Conservation (phyloP, 2,888 invertebrate genomes). For the Griposia aprilina region DNA sequence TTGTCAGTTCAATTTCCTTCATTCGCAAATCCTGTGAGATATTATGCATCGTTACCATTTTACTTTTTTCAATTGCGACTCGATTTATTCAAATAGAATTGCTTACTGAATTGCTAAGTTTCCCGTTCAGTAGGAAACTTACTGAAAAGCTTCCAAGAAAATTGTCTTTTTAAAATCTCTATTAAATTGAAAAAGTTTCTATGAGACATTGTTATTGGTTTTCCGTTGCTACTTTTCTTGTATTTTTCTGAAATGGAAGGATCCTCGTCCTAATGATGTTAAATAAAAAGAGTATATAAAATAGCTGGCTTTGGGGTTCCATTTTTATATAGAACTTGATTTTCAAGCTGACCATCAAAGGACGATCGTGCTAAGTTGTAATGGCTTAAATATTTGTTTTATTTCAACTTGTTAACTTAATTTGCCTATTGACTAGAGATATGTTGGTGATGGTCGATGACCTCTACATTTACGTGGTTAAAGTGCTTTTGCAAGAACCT, state of each 20-base stretch:
- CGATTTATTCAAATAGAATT: constrained; percentile 20
- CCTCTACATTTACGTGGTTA: neutral
- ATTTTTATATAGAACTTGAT: neutral
- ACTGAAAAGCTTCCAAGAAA: constrained; percentile 41
- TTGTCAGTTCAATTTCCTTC: neutral
- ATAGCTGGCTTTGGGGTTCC: neutral
- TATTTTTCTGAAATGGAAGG: constrained; percentile 13
- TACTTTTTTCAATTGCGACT: neutral
- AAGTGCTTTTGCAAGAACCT: neutral
- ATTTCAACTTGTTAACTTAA: neutral
- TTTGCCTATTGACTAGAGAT: neutral
- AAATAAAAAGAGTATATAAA: constrained; percentile 1
- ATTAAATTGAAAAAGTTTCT: constrained; percentile 24
- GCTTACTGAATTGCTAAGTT: constrained; percentile 36
- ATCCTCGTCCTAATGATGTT: neutral
- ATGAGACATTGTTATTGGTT: constrained; percentile 25
- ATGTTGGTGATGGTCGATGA: neutral
- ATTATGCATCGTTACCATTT: constrained; percentile 16
- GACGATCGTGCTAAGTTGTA: neutral
- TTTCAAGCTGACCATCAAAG: neutral
- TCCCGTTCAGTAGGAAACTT: constrained; percentile 15
- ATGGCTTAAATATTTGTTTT: neutral
- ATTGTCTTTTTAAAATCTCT: constrained; percentile 33
- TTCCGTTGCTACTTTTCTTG: neutral
- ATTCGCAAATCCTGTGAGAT: neutral